phyloP scores from a whole-genome alignment of 1,140 invertebrate genomes.

The Drosophila repletoides region DNA sequence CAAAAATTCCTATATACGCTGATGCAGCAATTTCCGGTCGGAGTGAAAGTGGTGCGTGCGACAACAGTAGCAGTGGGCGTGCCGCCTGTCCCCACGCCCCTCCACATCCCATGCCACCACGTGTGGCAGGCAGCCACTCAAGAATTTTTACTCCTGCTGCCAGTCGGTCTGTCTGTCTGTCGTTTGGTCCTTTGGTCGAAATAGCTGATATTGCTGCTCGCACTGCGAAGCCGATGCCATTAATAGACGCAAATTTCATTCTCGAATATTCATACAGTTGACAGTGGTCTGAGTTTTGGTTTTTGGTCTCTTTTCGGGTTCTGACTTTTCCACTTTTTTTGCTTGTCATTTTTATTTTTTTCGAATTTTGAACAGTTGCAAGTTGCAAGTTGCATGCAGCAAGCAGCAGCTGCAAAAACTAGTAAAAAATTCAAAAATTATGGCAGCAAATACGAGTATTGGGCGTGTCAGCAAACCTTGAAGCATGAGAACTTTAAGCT shows the following conservation, averaged over 20 bases:
- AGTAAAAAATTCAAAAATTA: conserved; percentile 41
- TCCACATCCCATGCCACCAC: background rate
- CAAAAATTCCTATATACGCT: conserved; percentile 79
- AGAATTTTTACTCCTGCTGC: conserved; percentile 36
- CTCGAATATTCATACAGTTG: conserved; percentile 73
- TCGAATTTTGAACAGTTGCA: background rate
- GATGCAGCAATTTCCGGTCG: conserved; percentile 75
- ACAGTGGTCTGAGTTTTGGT: conserved; percentile 12
- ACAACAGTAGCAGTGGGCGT: conserved; percentile 28
- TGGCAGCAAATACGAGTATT: conserved; percentile 25
- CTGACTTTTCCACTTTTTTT: background rate
- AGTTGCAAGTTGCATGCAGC: background rate
- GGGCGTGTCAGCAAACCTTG: conserved; percentile 29
- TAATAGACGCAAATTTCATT: conserved; percentile 55
- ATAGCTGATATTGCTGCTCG: conserved; percentile 45
- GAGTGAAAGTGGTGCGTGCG: conserved; percentile 74
- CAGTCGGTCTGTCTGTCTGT: background rate
- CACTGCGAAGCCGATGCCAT: conserved; percentile 48
- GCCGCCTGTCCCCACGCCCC: conserved; percentile 11
- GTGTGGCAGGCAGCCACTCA: conserved; percentile 29
- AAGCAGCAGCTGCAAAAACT: conserved; percentile 7
- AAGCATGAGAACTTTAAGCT: conserved; percentile 27
- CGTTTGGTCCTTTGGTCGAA: conserved; percentile 15
- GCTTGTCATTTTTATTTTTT: conserved; percentile 1
- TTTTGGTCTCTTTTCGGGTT: background rate